Percentiles rank a stretch among this genome's conserved stretches.
Conservation (phyloP, 64 coral and sea anemone genomes). For the Trachythela sp. region DNA sequence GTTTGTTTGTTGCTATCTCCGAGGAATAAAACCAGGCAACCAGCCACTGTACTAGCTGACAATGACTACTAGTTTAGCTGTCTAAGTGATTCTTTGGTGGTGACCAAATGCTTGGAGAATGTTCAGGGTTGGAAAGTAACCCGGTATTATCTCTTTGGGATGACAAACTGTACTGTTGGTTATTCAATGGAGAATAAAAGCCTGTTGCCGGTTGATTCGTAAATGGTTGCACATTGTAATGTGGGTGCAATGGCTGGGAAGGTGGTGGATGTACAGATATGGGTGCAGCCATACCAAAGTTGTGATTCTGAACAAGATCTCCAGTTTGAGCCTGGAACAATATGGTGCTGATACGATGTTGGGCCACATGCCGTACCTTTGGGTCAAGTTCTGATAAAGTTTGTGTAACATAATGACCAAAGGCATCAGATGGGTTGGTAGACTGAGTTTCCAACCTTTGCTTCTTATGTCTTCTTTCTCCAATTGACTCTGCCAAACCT, state of each 20-base stretch:
- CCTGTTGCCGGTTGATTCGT: not conserved
- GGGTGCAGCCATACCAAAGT: not conserved
- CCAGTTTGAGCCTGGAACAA: slow-evolving; percentile 39
- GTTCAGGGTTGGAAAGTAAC: not conserved
- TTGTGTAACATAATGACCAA: slow-evolving; percentile 40
- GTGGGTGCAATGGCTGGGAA: not conserved
- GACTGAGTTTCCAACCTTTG: not conserved
- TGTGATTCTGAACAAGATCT: not conserved
- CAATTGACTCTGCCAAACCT: not conserved
- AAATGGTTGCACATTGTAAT: not conserved
- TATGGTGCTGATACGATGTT: slow-evolving; percentile 19
- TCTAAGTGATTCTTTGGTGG: too few relatives aligned
- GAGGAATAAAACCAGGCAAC: too few relatives aligned
- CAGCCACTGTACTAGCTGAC: too few relatives aligned
- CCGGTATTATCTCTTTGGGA: not conserved
- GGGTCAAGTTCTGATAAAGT: slow-evolving; percentile 33
- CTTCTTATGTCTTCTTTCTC: not conserved
- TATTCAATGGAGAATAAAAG: not conserved
- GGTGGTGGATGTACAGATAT: not conserved
- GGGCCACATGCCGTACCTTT: not conserved
- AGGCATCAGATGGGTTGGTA: not conserved
- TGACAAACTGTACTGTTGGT: not conserved
- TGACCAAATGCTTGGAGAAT: not conserved
- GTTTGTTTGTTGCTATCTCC: too few relatives aligned
- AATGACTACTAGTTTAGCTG: too few relatives aligned